Base-by-base conservation (phyloP, 2,888 invertebrate species). In the Malacosoma neustria region DNA sequence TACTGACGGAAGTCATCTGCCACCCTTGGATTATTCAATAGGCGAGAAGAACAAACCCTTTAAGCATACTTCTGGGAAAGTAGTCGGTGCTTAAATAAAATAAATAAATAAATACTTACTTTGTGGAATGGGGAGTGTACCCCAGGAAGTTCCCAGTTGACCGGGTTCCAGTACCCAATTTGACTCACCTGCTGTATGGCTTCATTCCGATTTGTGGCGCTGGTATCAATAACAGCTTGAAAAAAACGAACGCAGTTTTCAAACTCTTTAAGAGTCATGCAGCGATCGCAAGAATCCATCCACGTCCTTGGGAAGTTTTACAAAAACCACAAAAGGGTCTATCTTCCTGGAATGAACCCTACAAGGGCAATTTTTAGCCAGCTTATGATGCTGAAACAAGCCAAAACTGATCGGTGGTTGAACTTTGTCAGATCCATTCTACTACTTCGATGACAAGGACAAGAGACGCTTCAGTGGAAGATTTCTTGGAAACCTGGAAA, bases 221-320 rank as follows among this genome's bases (percentile, higher is more conserved):
- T 39, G 85, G 85, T 33, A 85, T 85, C 45, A 85, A 85, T 37
- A 85, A 85, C 69, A 85, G 85, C 54, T 74, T 85, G 45, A 85
- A 85, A 36, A 85, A 85, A 57, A 85, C 85, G 85, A 85, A 55
- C 80, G 81, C 37, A 85, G 85, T 55, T 85, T 85, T 57, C 84
- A 76, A 63, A 85, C 85, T n/a, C 57, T 85, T 2, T 84, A 85
- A 38, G 61, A 85, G 1, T 85, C 85, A 5, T 85, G 85, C 59
- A 79, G 77, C 22, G 85, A 85, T 11, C 72, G 85, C 3, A 81
- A 85, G 54, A 81, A 81, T 49, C 84, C 11, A 85, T 85, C 31
- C 85, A 85, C 32, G 85, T 42, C 85, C 85, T 1, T 85, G 85
- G 85, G 85, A 85, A 4, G 85, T 85, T 36, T 55, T 85, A 1